Percentiles rank a stretch among this genome's conserved stretches.
Conservation (phyloP, 2,888 invertebrate species). For the Campoletis raptor region DNA sequence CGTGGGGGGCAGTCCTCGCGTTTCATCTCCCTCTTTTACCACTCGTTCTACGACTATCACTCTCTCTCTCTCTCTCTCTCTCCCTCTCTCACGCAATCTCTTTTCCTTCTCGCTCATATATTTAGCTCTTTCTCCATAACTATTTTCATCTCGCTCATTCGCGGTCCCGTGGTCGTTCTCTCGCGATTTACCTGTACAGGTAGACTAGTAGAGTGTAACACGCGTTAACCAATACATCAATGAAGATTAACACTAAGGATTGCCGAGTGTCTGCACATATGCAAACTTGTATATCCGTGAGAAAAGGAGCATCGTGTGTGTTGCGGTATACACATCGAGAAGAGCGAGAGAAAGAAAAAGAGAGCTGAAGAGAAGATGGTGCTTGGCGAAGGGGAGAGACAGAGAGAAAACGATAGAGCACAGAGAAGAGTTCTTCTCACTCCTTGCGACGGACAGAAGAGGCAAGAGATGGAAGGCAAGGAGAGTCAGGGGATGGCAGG, state of each 20-base stretch:
- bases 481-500: constrained; percentile 18
- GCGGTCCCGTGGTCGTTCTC: constrained; percentile 62
- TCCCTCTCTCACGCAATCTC: not conserved
- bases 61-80: not conserved
- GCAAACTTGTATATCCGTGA: not conserved
- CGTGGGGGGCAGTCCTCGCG: constrained; percentile 67
- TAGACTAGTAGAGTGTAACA: constrained; percentile 61
- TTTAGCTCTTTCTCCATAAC: constrained; percentile 59
- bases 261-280: constrained; percentile 34
- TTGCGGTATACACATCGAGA: not conserved
- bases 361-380: constrained; percentile 38
- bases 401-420: constrained; percentile 52
- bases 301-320: constrained; percentile 24
- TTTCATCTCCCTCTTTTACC: constrained; percentile 61
- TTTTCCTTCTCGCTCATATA: not conserved
- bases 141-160: constrained; percentile 66
- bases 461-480: constrained; percentile 28
- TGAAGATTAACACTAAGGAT: constrained; percentile 39
- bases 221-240: constrained; percentile 62
- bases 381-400: constrained; percentile 10
- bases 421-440: constrained; percentile 33
- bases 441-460: constrained; percentile 13
- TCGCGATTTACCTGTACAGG: constrained; percentile 65
- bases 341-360: constrained; percentile 26
- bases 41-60: constrained; percentile 31